phyloP scores from a whole-genome alignment of 2,888 invertebrate genomes.

The Pterostichus madidus region DNA sequence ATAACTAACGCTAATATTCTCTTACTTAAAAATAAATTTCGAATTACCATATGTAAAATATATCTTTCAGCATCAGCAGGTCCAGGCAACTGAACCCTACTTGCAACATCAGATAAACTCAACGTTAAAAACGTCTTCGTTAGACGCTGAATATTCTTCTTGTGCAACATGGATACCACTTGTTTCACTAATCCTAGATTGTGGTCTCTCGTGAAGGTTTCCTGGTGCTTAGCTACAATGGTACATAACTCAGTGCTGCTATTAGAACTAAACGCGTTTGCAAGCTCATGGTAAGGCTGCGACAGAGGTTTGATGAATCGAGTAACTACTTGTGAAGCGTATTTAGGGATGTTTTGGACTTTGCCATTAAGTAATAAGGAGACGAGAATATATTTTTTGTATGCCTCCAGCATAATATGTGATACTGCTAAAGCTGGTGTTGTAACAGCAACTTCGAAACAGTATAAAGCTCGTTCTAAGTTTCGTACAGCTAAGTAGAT shows the following conservation, averaged over 20 bases:
- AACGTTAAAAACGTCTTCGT: slow-evolving; percentile 96
- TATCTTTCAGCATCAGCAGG: slow-evolving; percentile 95
- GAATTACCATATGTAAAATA: slow-evolving; percentile 94
- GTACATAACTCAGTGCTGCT: slow-evolving; percentile 85
- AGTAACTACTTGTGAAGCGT: slow-evolving; percentile 93
- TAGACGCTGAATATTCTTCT: slow-evolving; percentile 97
- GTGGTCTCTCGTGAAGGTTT: slow-evolving; percentile 88
- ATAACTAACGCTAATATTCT: too few relatives aligned
- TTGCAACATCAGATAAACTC: slow-evolving; percentile 92
- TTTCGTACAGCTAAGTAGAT: slow-evolving; percentile 96
- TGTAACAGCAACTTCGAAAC: slow-evolving; percentile 96
- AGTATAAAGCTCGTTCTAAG: slow-evolving; percentile 94
- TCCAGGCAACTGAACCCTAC: slow-evolving; percentile 90
- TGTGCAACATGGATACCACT: slow-evolving; percentile 93
- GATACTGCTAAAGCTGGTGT: slow-evolving; percentile 97
- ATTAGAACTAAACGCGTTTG: slow-evolving; percentile 88
- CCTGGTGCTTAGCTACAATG: slow-evolving; percentile 88
- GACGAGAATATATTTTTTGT: slow-evolving; percentile 97
- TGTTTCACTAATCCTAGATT: slow-evolving; percentile 90
- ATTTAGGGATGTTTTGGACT: slow-evolving; percentile 89
- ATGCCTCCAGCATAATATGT: slow-evolving; percentile 98
- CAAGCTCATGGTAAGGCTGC: slow-evolving; percentile 92
- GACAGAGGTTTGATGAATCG: slow-evolving; percentile 92
- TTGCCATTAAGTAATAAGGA: slow-evolving; percentile 95
- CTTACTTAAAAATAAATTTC: slow-evolving; percentile 17